Evolutionary conservation across 2,888 invertebrate genomes (phyloP), one percentile per base, ranked within the genome.

Genomic region (Lysandra bellargus): DNA sequence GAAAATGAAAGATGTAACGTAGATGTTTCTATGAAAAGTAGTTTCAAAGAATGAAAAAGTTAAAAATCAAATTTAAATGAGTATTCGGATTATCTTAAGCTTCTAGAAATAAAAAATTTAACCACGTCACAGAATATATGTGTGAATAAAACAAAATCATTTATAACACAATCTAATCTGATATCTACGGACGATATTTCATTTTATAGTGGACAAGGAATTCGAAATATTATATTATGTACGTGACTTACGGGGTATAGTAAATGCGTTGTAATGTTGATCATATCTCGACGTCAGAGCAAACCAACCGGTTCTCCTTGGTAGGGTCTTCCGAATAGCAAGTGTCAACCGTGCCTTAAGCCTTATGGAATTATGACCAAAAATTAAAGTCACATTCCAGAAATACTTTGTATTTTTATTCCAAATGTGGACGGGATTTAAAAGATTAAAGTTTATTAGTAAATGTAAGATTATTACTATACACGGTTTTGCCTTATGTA

Each of bases 251-350:
- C 75, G 75, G 74, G 61, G 73, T 78, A 60, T 44, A 60, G 80
- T 84, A 83, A 84, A 76, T 33, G 76, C 76, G 76, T 76, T 53
- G 76, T 76, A 30, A 57, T 44, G 72, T 78, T 79, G 83, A 84
- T 84, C 79, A 80, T 84, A 84, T 84, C 84, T 82, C 78, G 81
- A 79, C 81, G 83, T 82, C 44, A 40, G 73, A 78, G 57, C 57
- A 60, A 60, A 74, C 82, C 80, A 83, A 89, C 88, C 90, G 89
- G 89, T 88, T 87, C 87, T 88, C 91, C 91, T 92, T 91, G 91
- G 85, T 83, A 83, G 84, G 82, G 84, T 88, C 86, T 87, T 88
- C 87, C 85, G 74, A 76, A 75, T 53, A n/a, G 37, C 53, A 57
- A 76, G 76, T 74, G 74, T 74, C 44, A 74, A 74, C 74, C 69